Evolutionary conservation across 1,140 invertebrate species (phyloP).

Genomic region (Trichoplusia ni): DNA sequence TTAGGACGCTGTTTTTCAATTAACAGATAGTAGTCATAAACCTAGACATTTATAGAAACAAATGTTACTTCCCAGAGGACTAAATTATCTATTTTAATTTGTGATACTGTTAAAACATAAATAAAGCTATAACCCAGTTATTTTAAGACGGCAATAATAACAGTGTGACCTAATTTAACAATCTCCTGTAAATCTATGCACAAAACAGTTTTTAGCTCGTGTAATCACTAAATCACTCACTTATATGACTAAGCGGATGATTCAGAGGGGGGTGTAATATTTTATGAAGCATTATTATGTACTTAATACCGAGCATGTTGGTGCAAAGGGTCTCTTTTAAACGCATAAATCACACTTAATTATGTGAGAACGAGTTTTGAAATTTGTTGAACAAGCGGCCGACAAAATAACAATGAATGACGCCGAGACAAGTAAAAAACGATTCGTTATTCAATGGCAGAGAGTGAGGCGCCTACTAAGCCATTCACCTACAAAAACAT

Average conservation of each 20-base stretch:
- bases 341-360: slow-evolving; percentile 8
- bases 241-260: slow-evolving; percentile 4
- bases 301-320: too few species aligned
- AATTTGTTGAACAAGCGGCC: not conserved
- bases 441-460: slow-evolving; percentile 11
- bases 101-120: too few species aligned
- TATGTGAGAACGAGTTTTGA: not conserved
- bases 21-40: too few species aligned
- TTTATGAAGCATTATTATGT: slow-evolving; percentile 2
- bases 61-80: too few species aligned
- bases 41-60: too few species aligned
- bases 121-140: too few species aligned
- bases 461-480: not conserved
- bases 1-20: too few species aligned
- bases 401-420: slow-evolving; percentile 12
- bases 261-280: not conserved
- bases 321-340: not conserved
- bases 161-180: not conserved
- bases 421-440: not conserved
- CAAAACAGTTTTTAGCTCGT: not conserved
- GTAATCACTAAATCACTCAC: not conserved
- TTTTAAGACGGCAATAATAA: too few species aligned
- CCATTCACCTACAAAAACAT: slow-evolving; percentile 40
- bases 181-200: not conserved
- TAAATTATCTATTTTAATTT: too few species aligned